Evolutionary conservation across 2,113 vertebrate genomes (phyloP).

Genomic region (Aldabrachelys gigantea): DNA sequence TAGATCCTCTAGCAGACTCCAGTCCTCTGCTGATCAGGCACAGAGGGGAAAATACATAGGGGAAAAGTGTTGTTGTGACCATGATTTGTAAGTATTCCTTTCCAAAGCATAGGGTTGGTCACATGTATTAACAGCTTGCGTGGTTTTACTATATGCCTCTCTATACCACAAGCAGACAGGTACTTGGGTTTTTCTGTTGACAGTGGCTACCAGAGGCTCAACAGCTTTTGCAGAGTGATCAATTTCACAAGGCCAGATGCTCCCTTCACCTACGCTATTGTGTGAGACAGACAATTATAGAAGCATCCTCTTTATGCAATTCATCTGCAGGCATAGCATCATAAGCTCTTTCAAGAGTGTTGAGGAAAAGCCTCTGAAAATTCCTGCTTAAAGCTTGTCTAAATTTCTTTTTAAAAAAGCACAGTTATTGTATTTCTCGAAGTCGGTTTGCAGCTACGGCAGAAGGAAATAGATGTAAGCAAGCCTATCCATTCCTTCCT

Average conservation of each 20-base stretch:
- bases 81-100: background rate
- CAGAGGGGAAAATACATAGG: fast-evolving
- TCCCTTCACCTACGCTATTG: background rate
- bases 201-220: background rate
- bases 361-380: background rate
- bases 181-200: background rate
- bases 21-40: background rate
- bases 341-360: background rate
- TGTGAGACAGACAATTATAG: background rate
- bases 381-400: background rate
- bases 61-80: background rate
- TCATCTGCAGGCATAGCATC: background rate
- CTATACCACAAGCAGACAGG: background rate
- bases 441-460: background rate
- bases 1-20: background rate
- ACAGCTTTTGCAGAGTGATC: background rate
- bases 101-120: background rate
- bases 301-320: conserved; percentile 9
- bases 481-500: background rate
- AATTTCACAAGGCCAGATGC: background rate
- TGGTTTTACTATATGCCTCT: background rate
- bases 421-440: background rate
- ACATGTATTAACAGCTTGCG: background rate
- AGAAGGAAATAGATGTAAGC: conserved; percentile 64
- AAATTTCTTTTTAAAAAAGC: background rate